Evolutionary conservation across 2,797 vertebrate genomes (phyloP), one percentile per base, ranked within the genome.

Genomic region (Pangasius macronema): DNA sequence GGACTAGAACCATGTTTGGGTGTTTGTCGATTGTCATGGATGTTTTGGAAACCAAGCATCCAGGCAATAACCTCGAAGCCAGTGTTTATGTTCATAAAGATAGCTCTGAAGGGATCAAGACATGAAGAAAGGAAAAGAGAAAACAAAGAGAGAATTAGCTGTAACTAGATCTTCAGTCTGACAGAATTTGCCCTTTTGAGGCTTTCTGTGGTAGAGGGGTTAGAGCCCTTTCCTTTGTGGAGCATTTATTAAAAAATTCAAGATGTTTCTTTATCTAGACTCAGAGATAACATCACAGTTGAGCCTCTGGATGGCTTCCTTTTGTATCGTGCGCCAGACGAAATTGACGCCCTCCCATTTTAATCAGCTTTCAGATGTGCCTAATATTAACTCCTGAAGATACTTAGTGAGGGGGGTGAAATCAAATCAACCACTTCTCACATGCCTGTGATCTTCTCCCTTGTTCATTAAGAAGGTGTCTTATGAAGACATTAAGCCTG

Each of bases 401-500:
- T 83, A 16, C 57, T 70, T 53, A 3, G 83, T 77, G 39, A 14
- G 36, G 18, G 76, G 63, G 27, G 46, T 85, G 75, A 85, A 86
- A 87, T 90, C 88, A 84, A 90, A 86, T 70, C 86, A 76, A 86
- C 81, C 82, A 9, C 76, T 82, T 91, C 49, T 90, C 87, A 90
- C 89, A 84, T 61, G 84, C 85, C 83, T 61, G 90, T 87, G 87
- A 90, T 84, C 89, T 84, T 82, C 53, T 14, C 24, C 84, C 89
- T 77, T 86, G 42, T 89, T 89, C 61, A 90, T 91, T 89, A 91
- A 83, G 87, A 77, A 91, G 79, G 88, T 91, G 86, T 88, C 88
- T 92, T 92, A 93, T 93, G 91, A 94, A 91, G 91, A 94, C 91
- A 93, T 95, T 94, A 94, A 94, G 89, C 82, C 89, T 42, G 11